These are phyloP conservation scores for Apoderus coryli DNA, from an alignment of 2,888 invertebrate species.

Conservation along the genomic window DNA sequence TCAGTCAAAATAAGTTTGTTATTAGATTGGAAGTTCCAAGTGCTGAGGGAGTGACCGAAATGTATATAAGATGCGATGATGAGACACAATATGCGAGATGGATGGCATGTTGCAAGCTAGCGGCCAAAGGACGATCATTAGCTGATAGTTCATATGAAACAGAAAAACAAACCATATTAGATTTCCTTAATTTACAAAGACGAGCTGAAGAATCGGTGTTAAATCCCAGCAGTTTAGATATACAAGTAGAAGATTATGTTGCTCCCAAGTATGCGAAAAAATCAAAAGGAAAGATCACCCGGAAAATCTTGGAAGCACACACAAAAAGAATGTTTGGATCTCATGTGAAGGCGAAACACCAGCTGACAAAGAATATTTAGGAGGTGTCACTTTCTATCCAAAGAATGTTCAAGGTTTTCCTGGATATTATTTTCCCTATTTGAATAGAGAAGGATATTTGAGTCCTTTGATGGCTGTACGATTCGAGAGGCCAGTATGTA, in stretches of 20 bases:
- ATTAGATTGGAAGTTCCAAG: constrained; percentile 91
- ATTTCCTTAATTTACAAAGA: constrained; percentile 81
- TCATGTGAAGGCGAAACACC: constrained; percentile 91
- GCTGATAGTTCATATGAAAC: constrained; percentile 89
- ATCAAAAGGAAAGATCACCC: constrained; percentile 71
- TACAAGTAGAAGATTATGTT: constrained; percentile 81
- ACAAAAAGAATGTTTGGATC: constrained; percentile 79
- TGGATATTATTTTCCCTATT: constrained; percentile 79
- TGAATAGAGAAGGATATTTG: constrained; percentile 74
- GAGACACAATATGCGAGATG: constrained; percentile 95
- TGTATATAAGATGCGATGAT: constrained; percentile 88
- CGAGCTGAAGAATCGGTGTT: constrained; percentile 64
- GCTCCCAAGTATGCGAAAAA: constrained; percentile 77
- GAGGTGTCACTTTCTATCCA: constrained; percentile 68
- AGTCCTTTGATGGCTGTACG: constrained; percentile 81
- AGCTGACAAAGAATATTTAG: constrained; percentile 82
- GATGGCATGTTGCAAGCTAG: constrained; percentile 95
- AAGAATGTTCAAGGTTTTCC: constrained; percentile 59
- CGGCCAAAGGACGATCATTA: constrained; percentile 89
- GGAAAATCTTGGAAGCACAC: too few species aligned
- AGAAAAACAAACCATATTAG: constrained; percentile 77
- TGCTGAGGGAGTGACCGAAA: constrained; percentile 89
- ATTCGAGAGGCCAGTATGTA: constrained; percentile 67
- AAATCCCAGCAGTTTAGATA: constrained; percentile 53
- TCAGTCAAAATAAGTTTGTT: constrained; percentile 79